Evolutionary conservation across 1,140 invertebrate genomes (phyloP).

Genomic region (Bombus difficillimus): DNA sequence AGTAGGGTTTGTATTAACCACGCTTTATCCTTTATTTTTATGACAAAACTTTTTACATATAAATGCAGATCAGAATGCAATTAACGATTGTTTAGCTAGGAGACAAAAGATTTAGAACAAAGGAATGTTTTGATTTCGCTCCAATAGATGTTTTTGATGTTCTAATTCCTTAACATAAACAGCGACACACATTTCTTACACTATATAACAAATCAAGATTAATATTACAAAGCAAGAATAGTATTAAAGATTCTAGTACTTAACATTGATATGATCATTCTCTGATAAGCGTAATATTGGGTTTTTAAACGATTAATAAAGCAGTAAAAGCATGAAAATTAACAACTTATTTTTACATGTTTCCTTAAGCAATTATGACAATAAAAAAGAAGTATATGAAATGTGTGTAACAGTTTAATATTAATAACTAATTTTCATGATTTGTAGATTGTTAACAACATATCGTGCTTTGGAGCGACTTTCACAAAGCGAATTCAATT

Average conservation of each 20-base stretch:
- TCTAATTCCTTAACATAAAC: too few relatives aligned
- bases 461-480: conserved; percentile 91
- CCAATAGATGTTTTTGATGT: too few relatives aligned
- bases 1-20: too few relatives aligned
- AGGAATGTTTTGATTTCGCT: too few relatives aligned
- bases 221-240: not conserved
- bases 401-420: not conserved
- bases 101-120: too few relatives aligned
- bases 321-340: not conserved
- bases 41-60: too few relatives aligned
- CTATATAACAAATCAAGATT: too few relatives aligned
- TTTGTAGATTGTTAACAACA: conserved; percentile 87
- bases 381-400: not conserved
- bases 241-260: not conserved
- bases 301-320: not conserved
- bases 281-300: too few relatives aligned
- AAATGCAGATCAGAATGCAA: too few relatives aligned
- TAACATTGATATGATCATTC: not conserved
- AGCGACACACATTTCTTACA: too few relatives aligned
- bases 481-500: conserved; percentile 91
- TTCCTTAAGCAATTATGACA: not conserved
- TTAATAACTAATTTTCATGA: not conserved
- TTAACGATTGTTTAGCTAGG: too few relatives aligned
- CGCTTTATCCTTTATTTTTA: too few relatives aligned
- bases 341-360: not conserved